These are phyloP conservation scores for Hassar affinis DNA, from an alignment of 2,113 vertebrate genomes.

Conservation along the genomic window DNA sequence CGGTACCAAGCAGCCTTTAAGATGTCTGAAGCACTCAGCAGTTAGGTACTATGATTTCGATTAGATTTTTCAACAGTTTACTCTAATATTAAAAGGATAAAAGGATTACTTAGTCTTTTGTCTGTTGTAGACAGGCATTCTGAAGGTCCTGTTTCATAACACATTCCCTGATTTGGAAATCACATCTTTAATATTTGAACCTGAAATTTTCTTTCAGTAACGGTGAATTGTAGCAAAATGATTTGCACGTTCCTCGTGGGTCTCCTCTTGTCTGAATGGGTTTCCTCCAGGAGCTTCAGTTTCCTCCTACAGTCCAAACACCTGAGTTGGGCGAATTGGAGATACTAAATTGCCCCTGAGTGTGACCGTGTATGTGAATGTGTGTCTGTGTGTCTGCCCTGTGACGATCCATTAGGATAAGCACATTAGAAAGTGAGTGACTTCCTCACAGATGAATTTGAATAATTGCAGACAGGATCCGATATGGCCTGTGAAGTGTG, in stretches of 20 bases:
- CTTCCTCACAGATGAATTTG: neutral
- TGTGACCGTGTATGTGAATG: too few relatives aligned
- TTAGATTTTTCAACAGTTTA: neutral
- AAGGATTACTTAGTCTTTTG: neutral
- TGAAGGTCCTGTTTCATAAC: too few relatives aligned
- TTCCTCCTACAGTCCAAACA: too few relatives aligned
- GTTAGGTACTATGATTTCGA: neutral
- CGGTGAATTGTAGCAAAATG: neutral
- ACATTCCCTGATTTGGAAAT: neutral
- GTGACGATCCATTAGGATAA: too few relatives aligned
- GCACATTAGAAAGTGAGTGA: too few relatives aligned
- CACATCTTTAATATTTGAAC: neutral
- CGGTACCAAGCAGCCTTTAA: neutral
- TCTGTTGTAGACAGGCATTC: neutral
- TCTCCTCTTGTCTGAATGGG: too few relatives aligned
- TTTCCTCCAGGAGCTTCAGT: too few relatives aligned
- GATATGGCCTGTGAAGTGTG: neutral
- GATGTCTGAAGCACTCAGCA: neutral
- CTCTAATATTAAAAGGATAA: neutral
- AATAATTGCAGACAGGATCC: neutral
- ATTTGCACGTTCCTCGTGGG: neutral
- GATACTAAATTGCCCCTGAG: too few relatives aligned
- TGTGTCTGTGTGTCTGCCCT: too few relatives aligned
- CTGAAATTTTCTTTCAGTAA: neutral
- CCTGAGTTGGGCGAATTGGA: too few relatives aligned